Base-by-base conservation (phyloP, 2,888 invertebrate species). In the Endomychus coccineus region DNA sequence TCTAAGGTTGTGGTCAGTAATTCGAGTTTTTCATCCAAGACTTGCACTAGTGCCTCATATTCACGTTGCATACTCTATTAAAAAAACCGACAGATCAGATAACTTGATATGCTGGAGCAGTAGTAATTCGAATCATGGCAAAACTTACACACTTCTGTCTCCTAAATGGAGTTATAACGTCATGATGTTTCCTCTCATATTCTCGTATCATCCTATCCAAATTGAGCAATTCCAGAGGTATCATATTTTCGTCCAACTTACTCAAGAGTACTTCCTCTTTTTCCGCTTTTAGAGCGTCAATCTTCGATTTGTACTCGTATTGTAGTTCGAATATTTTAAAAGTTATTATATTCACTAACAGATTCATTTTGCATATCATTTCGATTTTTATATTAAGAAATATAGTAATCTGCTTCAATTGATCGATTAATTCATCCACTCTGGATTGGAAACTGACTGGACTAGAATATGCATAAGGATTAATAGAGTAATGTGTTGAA, bases 261-360 rank as follows among this genome's bases (percentile, higher is more conserved):
- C 34, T 45, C 3, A 29, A 10, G 6, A 50, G 29, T 2, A 60
- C 21, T 4, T 43, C 43, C 11, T 53, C 48, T 34, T 51, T 54
- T 16, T 49, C 35, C 5, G 43, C 39, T 14, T 48, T 42, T 6
- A 61, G 28, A 16, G 51, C 37, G 5, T 54, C 51, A n/a, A 59
- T 45, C 38, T 51, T 46, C 3, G 32, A 41, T 6, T 52, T 46
- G 38, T 52, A 61, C 5, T 49, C 42, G 34, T 53, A 51, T 17
- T 51, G 51, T 7, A 54, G 45, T 28, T 59, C 54, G 34, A 56
- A 55, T 27, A 55, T 50, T 51, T 58, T 59, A 36, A 55, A 56
- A 16, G 50, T 56, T 10, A 61, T 35, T 12, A 55, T 46, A 25
- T 51, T 52, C 41, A 55, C 49, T 7, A 58, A 47, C 6, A 55